Base-by-base conservation (phyloP, 2,888 invertebrate species). In the Eupithecia exiguata region DNA sequence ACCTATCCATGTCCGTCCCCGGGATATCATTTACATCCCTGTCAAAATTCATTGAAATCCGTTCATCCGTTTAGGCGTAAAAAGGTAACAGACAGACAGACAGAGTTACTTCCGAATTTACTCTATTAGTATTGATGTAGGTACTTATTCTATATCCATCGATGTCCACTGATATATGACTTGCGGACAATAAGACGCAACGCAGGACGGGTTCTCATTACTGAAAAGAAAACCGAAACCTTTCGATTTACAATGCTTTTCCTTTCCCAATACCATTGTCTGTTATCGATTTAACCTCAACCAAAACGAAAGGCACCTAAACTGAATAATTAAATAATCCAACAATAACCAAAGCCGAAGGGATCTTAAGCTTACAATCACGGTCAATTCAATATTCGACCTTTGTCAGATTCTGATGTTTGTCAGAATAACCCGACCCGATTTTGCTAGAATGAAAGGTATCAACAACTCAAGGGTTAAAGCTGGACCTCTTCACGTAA, bases 271-370 rank as follows among this genome's bases (percentile, higher is more conserved):
- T 35, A 65, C 36, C 63, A 36, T 65, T 58, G 58, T 65, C 63
- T 36, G 36, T 62, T 35, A 62, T 62, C 35, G 62, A 62, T 35
- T 35, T 35, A 9, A 62, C 62, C 35, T n/a, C 35, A 63, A 36
- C 63, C n/a, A 38, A 21, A 68, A 68, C 46, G 46, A 67, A 67
- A 71, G 21, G 43, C 18, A 16, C 61, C 58, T 58, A 5, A 36
- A 18, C 36, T 65, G 61, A 71, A 71, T 68, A 62, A 71, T 71
- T 68, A 61, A 71, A 18, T 71, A 68, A 68, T 46, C 62, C 38
- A 53, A 70, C 70, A 70, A 70, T 70, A 70, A 65, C 53, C 46
- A 66, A 49, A 63, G 63, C 72, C n/a, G 36, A 63, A 38, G n/a
- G 63, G 38, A n/a, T 65, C 63, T 25, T n/a, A 36, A 62, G 38